Base-by-base conservation (phyloP, 2,797 vertebrate species). In the Odontamblyopus rebecca region DNA sequence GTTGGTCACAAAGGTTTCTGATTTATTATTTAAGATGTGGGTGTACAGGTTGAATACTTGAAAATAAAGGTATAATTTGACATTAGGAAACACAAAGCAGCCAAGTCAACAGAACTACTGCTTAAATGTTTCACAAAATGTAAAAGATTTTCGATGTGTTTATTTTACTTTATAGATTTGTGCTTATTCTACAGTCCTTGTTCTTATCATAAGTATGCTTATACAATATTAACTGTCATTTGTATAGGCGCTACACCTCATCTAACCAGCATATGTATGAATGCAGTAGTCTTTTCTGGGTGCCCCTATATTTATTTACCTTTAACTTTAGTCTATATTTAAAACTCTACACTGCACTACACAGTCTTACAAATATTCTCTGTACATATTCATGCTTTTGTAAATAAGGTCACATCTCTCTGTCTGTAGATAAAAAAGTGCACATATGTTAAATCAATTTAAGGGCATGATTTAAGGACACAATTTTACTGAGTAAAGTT, bases 181-280 rank as follows among this genome's bases (percentile, higher is more conserved):
- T 67, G 59, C 4, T 66, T 61, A 73, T 78, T 78, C 72, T 51
- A 71, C 77, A 79, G 73, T 73, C 73, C 44, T 32, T 61, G 18
- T 54, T 56, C 8, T 12, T 62, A 32, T 57, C 73, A 41, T 68
- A 38, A 44, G 23, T 76, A 56, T 23, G 32, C 48, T 3, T 65
- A 15, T 30, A 53, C 51, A 74, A 13, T 63, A 12, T 35, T 38
- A 62, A 3, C 32, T 62, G 30, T 19, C 53, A 56, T 26, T 11
- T 56, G 8, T 11, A 13, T 27, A 13, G 23, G 3, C 23, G 11
- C 12, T 54, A 54, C 7, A 54, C 7, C 53, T 54, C 53, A n/a
- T 23, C 53, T 3, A 23, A 53, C 7, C 41, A 44, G 41, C 13
- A 13, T 12, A 44, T 44, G 41, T 4, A 44, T 48, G 44, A 48